Base-by-base conservation (phyloP, 2,888 invertebrate genomes). In the Drosophila dives region DNA sequence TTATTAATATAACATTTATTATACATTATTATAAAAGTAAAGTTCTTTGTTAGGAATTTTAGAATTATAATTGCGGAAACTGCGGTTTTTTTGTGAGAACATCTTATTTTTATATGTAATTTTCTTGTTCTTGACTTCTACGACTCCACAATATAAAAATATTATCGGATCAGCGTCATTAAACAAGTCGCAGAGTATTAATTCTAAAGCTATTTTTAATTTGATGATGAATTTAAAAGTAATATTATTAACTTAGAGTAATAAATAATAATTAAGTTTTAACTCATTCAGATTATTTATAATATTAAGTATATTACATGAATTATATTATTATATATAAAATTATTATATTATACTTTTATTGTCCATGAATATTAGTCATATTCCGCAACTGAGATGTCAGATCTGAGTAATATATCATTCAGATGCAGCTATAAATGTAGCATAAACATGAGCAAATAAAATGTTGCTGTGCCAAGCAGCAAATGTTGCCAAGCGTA, bases 401-500 rank as follows among this genome's bases (percentile, higher is more conserved):
- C 7, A 23, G 7, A 23, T 45, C 3, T 45, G 7, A 23, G 2
- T 45, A 23, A 4, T 15, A 20, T 20, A 20, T 1, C 20, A 45
- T 3, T 7, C 8, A 45, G 45, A 45, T 45, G 20, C 45, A 45
- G 7, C 12, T 7, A 3, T 12, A 20, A 20, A 23, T 45, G 20
- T 8, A 17, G 6, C 29, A 29, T n/a, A 2, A 15, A 8, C 11
- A 1, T 50, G 2, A 7, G 4, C 0, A 40, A 17, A 0, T 7
- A 6, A 10, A 63, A 55, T 55, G 50, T 64, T 60, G 64, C 17
- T 11, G 34, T 2, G 6, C 20, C 34, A 49, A 26, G 32, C 50
- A 29, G 3, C 1, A 29, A 65, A 53, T 77, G 70, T 70, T 76
- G 72, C 69, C 12, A 40, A 55, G 7, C 10, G 10, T 2, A 56